These are phyloP conservation scores for Dasyprocta punctata DNA, from an alignment of 2,113 vertebrate species.

Conservation along the genomic window DNA sequence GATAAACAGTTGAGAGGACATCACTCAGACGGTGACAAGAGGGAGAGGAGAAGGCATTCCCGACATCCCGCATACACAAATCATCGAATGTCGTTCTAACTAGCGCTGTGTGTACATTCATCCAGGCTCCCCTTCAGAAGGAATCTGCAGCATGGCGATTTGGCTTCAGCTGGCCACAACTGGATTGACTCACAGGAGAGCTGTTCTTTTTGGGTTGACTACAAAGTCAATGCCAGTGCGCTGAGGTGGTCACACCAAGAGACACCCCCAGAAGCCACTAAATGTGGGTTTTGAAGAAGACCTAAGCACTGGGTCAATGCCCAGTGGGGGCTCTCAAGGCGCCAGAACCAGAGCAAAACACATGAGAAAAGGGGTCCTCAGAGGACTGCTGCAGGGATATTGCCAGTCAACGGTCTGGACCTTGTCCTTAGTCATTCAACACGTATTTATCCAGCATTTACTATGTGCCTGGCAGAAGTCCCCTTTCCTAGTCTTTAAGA, in stretches of 20 bases:
- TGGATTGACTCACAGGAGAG: background rate
- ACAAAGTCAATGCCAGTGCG: background rate
- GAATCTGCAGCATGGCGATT: background rate
- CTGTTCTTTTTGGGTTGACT: background rate
- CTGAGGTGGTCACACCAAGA: background rate
- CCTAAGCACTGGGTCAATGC: accelerated
- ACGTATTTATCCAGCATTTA: background rate
- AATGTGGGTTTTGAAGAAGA: background rate
- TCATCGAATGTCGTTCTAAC: constrained; percentile 66
- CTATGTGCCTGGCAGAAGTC: background rate
- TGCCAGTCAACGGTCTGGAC: background rate
- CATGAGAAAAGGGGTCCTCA: background rate
- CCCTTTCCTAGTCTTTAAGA: background rate
- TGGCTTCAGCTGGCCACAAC: constrained; percentile 18
- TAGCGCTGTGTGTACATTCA: constrained; percentile 62
- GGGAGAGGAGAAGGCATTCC: constrained; percentile 36
- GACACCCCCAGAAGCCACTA: background rate
- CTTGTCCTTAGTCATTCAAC: background rate
- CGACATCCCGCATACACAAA: constrained; percentile 69
- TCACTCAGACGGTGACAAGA: constrained; percentile 54
- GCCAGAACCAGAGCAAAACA: background rate
- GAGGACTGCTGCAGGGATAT: accelerated
- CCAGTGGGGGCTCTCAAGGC: no score
- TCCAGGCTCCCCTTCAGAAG: constrained; percentile 36
- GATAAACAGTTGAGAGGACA: constrained; percentile 61